A percentile compares a stretch with the other conserved stretches of the same genome.
Conservation (phyloP, 2,888 invertebrate species). For the Acanthosepion lycidas region DNA sequence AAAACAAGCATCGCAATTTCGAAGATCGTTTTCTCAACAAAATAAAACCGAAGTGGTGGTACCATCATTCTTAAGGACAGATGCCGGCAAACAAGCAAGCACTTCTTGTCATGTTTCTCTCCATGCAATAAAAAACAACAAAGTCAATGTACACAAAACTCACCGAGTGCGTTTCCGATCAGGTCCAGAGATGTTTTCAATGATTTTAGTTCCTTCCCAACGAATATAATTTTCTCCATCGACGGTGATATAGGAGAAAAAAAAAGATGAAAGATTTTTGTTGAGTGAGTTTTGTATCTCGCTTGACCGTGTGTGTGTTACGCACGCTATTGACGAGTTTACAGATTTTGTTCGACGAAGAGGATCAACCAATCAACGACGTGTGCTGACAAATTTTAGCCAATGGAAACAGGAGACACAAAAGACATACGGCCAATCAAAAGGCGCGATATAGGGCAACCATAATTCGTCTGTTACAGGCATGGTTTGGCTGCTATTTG, state of each 20-base stretch:
- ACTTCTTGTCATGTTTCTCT: not conserved
- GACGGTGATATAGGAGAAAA: conserved; percentile 37
- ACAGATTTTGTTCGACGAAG: not conserved
- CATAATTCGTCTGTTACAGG: not conserved
- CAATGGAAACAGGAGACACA: not conserved
- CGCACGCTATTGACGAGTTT: not conserved
- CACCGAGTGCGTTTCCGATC: conserved; percentile 46
- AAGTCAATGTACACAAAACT: not conserved
- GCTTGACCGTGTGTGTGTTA: not conserved
- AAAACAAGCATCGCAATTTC: too few relatives aligned
- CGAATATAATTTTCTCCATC: conserved; percentile 45
- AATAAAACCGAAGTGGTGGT: not conserved
- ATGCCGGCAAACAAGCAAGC: not conserved
- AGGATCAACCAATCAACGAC: not conserved
- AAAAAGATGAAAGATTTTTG: not conserved
- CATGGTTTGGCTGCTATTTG: not conserved
- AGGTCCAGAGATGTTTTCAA: conserved; percentile 40
- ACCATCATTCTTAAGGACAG: not conserved
- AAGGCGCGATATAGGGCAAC: not conserved
- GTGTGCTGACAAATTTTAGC: not conserved
- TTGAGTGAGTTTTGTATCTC: not conserved
- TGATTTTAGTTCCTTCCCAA: conserved; percentile 38
- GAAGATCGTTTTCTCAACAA: too few relatives aligned
- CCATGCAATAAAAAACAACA: not conserved
- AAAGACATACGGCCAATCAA: not conserved